Base-by-base conservation (phyloP, 2,797 vertebrate species). In the Petrocephalus schoutedeni region DNA sequence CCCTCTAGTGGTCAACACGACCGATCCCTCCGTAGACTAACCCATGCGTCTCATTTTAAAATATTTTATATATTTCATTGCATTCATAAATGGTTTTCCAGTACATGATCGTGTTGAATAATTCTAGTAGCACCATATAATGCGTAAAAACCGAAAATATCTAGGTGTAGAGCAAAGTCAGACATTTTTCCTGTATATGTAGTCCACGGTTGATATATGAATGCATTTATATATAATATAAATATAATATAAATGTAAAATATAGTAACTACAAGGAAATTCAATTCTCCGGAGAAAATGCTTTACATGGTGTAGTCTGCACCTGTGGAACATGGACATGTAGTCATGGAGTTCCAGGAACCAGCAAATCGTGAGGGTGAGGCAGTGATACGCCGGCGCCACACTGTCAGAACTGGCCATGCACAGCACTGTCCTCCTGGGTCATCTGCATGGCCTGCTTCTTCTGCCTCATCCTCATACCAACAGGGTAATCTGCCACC, bases 251-350 rank as follows among this genome's bases (percentile, higher is more conserved):
- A 45, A 45, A 45, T 45, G 14, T 32, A 32, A 1, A 28, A 10
- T 28, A 28, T 28, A 64, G 2, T 28, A 0, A 8, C 2, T 28
- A 9, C 61, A 28, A 36, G 10, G 32, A 74, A 16, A 74, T 74
- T 0, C 1, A 36, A 32, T 36, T 82, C 77, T 16, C 45, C 5
- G 7, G 0, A 21, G 19, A 21, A 74, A 19, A 36, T 7, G 0
- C 14, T 2, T 2, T 61, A 0, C 0, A 41, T 3, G 10, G n/a
- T 10, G 92, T 93, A 92, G 92, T 94, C 92, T 41, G 36, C 36
- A 41, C 36, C 3, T 41, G 36, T 41, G 36, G 3, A 41, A 1
- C 36, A 41, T 41, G 36, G 36, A 41, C 36, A 41, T 41, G 3
- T 41, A 41, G 36, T 41, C 36, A 41, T 41, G 36, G 36, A 41